phyloP scores from a whole-genome alignment of 2,888 invertebrate species.

The Drosophila heteroneura region DNA sequence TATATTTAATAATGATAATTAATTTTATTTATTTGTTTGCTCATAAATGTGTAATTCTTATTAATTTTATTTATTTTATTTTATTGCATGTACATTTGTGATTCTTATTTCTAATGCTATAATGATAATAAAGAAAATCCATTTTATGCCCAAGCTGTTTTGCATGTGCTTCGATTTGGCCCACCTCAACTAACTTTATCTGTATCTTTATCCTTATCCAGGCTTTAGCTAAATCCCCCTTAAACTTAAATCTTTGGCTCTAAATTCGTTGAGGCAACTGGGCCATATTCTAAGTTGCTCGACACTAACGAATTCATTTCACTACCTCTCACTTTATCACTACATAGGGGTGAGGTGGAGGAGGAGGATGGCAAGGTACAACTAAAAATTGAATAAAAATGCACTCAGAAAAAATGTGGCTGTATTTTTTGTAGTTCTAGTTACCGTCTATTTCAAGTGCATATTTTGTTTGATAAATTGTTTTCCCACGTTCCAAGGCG shows the following conservation, averaged over 20 bases:
- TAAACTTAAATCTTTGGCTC: conserved; percentile 48
- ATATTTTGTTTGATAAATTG: conserved; percentile 79
- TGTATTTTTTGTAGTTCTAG: conserved; percentile 39
- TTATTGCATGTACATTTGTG: background rate
- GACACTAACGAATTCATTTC: conserved; percentile 76
- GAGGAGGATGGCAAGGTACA: background rate
- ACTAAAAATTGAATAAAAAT: conserved; percentile 67
- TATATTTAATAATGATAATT: background rate
- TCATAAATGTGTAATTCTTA: background rate
- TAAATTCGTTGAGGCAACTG: conserved; percentile 68
- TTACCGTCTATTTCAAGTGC: conserved; percentile 76
- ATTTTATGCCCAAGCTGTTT: background rate
- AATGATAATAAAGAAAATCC: background rate
- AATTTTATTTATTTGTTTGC: background rate
- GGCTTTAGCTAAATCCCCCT: conserved; percentile 23
- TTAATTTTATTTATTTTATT: background rate
- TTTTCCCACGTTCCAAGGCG: conserved; percentile 66
- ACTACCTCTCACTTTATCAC: conserved; percentile 66
- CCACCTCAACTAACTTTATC: conserved; percentile 1
- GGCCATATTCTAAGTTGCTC: conserved; percentile 59
- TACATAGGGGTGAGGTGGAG: background rate
- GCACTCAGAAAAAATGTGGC: conserved; percentile 61
- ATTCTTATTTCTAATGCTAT: background rate
- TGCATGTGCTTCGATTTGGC: conserved; percentile 15
- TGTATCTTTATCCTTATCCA: conserved; percentile 8